Percentiles rank a stretch among this genome's conserved stretches.
Conservation (phyloP, 2,797 vertebrate genomes). For the Choloepus didactylus region DNA sequence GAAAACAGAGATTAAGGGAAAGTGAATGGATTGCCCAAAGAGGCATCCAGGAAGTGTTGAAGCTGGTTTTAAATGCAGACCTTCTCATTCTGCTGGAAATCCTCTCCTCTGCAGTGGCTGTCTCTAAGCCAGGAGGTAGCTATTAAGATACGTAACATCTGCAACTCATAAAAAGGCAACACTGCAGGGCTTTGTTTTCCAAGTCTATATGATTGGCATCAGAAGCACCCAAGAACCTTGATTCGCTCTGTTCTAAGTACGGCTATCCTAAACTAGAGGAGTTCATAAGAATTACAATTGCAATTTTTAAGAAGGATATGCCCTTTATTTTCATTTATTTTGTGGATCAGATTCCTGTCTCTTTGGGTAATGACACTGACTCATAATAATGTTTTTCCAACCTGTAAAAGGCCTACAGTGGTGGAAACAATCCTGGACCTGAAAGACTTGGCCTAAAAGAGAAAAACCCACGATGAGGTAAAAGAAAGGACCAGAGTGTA, state of each 20-base stretch:
- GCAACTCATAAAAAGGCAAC: neutral
- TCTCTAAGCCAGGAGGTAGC: neutral
- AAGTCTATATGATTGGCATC: neutral
- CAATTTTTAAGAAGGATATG: conserved; percentile 23
- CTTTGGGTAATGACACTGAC: neutral
- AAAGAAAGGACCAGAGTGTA: neutral
- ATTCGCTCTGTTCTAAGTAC: neutral
- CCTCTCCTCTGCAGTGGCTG: neutral
- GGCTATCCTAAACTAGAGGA: neutral
- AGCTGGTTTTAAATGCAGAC: neutral
- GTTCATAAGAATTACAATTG: neutral
- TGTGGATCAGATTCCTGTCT: conserved; percentile 41
- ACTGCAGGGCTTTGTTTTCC: neutral
- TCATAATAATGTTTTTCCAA: neutral
- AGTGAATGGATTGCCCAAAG: neutral
- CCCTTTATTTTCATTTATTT: conserved; percentile 38
- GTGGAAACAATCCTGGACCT: neutral
- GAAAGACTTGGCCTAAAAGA: neutral
- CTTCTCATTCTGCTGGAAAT: neutral
- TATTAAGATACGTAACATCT: conserved; percentile 27
- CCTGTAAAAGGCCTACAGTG: neutral
- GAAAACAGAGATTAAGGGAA: conserved; percentile 49
- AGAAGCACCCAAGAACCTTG: neutral
- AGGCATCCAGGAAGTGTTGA: neutral
- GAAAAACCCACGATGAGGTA: neutral